A percentile compares a stretch with the other conserved stretches of the same genome.
Conservation (phyloP, 2,113 vertebrate genomes). For the Chaetura pelagica region DNA sequence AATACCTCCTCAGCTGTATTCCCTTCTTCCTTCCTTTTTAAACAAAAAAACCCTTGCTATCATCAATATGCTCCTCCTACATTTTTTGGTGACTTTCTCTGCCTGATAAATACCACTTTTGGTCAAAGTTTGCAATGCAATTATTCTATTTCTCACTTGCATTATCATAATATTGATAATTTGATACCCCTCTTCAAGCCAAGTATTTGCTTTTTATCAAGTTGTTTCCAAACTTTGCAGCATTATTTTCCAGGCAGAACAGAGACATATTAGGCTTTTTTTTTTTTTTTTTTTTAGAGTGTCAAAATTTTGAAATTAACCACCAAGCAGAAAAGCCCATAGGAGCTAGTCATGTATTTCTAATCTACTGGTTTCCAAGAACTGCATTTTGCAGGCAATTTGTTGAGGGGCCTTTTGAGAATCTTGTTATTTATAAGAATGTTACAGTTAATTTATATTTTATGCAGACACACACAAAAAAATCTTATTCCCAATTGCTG, state of each 20-base stretch:
- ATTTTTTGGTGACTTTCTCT: neutral
- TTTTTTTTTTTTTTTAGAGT: neutral
- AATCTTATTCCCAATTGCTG: slow-evolving; percentile 27
- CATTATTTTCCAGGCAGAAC: neutral
- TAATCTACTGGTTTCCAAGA: slow-evolving; percentile 40
- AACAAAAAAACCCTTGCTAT: neutral
- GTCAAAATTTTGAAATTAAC: neutral
- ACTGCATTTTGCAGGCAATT: slow-evolving; percentile 63
- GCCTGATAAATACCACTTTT: neutral
- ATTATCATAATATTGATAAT: neutral
- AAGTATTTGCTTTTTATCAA: neutral
- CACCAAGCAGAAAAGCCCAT: slow-evolving; percentile 15
- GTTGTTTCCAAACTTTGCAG: neutral
- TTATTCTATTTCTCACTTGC: neutral
- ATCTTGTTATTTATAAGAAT: slow-evolving; percentile 59
- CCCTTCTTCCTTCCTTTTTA: neutral
- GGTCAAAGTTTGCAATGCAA: neutral
- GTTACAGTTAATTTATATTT: slow-evolving; percentile 65
- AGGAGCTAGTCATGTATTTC: slow-evolving; percentile 30
- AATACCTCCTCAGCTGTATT: neutral
- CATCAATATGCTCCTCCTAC: neutral
- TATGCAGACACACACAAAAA: slow-evolving; percentile 39
- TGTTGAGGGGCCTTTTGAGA: slow-evolving; percentile 57
- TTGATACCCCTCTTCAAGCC: neutral
- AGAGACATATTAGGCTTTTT: neutral